These are phyloP conservation scores for Syncerus caffer DNA, from an alignment of 2,797 vertebrate species.

Conservation along the genomic window DNA sequence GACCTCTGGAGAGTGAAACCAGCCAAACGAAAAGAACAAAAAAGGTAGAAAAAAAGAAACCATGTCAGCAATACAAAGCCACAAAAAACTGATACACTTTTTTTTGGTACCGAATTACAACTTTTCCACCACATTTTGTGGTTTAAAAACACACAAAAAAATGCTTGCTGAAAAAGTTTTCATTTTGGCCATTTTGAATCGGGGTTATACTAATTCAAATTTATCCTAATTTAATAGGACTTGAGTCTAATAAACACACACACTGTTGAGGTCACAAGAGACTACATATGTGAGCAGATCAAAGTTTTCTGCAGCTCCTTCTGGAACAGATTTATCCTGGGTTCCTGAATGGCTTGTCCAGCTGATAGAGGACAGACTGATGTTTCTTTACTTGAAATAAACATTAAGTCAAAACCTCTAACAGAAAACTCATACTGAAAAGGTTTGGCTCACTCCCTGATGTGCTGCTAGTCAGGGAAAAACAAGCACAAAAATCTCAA, in stretches of 20 bases:
- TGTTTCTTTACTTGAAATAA: constrained; percentile 35
- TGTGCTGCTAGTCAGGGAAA: neutral
- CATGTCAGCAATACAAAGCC: constrained; percentile 51
- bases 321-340: constrained; percentile 7
- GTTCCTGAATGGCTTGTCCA: neutral
- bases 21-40: constrained; percentile 47
- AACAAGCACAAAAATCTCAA: constrained; percentile 12
- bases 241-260: neutral
- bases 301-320: neutral
- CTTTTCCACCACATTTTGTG: neutral
- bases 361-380: constrained; percentile 15
- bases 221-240: constrained; percentile 11
- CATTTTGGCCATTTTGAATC: neutral
- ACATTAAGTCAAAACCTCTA: constrained; percentile 12
- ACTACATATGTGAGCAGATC: neutral
- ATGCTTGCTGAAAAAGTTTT: neutral
- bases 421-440: constrained; percentile 31
- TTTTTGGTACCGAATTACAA: neutral
- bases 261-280: neutral
- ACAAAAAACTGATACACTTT: neutral
- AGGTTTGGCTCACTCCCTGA: constrained; percentile 14
- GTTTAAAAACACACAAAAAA: constrained; percentile 44
- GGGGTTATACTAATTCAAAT: neutral
- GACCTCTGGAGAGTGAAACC: neutral
- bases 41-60: constrained; percentile 28